Conservation (phyloP, 2,888 invertebrate genomes). For the Scrobipalpa atriplicella region DNA sequence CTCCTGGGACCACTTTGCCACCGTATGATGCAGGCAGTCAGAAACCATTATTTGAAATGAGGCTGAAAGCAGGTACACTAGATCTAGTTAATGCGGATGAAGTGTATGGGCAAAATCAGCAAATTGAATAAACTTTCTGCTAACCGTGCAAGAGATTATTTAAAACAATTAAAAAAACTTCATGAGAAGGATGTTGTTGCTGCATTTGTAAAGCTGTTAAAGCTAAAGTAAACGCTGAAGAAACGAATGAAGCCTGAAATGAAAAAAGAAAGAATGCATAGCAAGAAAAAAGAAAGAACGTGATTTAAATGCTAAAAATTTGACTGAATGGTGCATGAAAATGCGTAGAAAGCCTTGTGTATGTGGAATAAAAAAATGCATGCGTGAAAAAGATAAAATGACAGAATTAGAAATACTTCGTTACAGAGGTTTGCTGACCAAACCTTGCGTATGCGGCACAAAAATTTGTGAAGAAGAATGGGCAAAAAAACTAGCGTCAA, state of each 20-base stretch:
- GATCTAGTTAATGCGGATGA: slow-evolving; percentile 13
- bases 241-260: not conserved
- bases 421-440: not conserved
- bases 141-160: slow-evolving; percentile 9
- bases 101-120: too few relatives aligned
- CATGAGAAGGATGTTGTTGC: slow-evolving; percentile 17
- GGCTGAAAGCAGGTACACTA: slow-evolving; percentile 21
- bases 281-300: not conserved
- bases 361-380: not conserved
- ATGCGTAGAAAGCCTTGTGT: not conserved
- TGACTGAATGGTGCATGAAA: not conserved
- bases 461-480: slow-evolving; percentile 1
- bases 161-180: slow-evolving; percentile 5
- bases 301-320: not conserved
- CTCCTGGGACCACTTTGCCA: not conserved
- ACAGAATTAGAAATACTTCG: slow-evolving; percentile 4
- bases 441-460: not conserved
- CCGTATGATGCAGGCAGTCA: not conserved
- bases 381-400: not conserved
- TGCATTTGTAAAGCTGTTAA: slow-evolving; percentile 8
- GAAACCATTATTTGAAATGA: slow-evolving; percentile 26
- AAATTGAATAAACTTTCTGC: slow-evolving; percentile 9
- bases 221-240: not conserved
- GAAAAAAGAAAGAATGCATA: slow-evolving; percentile 5
- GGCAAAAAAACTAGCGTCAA: not conserved